These are phyloP conservation scores for Addax nasomaculatus DNA, from an alignment of 2,113 vertebrate genomes.

Conservation along the genomic window DNA sequence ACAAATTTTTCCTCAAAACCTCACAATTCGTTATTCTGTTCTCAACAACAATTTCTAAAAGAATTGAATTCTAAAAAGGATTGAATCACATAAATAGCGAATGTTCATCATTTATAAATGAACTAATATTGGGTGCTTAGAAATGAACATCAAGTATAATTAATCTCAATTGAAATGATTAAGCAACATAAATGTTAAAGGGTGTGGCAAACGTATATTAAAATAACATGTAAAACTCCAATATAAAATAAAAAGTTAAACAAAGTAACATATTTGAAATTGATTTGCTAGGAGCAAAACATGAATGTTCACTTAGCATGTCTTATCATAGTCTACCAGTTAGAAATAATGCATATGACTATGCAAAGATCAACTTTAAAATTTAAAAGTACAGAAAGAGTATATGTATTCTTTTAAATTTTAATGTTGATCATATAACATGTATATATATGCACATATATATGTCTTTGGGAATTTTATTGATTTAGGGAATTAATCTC, in stretches of 20 bases:
- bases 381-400: background rate
- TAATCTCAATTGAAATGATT: background rate
- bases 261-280: background rate
- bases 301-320: background rate
- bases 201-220: background rate
- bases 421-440: constrained; percentile 45
- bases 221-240: background rate
- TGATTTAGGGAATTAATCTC: constrained; percentile 66
- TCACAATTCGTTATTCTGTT: background rate
- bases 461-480: constrained; percentile 46
- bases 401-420: constrained; percentile 21
- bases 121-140: background rate
- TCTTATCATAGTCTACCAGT: background rate
- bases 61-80: background rate
- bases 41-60: background rate
- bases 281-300: background rate
- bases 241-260: background rate
- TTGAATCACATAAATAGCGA: background rate
- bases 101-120: background rate
- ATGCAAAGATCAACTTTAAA: background rate
- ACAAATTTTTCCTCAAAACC: background rate
- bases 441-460: constrained; percentile 7
- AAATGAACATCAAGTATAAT: background rate
- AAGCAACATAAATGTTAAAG: background rate
- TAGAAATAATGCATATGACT: background rate